Conservation (phyloP, 2,113 vertebrate species). For the Callionymus lyra region DNA sequence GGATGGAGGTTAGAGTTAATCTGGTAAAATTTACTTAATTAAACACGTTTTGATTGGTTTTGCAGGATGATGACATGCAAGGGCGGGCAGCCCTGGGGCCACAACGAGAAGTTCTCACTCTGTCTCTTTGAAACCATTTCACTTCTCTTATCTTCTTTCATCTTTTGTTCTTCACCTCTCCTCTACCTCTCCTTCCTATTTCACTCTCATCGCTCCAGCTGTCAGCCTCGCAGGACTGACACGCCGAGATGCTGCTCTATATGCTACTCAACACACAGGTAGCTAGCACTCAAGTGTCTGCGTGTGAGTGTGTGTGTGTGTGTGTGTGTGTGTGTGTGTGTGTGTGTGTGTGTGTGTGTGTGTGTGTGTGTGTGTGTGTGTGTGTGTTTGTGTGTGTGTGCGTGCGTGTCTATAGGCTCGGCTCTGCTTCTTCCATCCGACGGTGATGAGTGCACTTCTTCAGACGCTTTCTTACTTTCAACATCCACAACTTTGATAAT, state of each 20-base stretch:
- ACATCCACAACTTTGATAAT: constrained; percentile 51
- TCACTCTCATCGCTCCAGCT: constrained; percentile 23
- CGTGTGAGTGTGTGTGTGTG: constrained; percentile 13
- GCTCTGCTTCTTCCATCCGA: constrained; percentile 38
- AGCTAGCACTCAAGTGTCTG: constrained; percentile 24
- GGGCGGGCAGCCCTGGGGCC: constrained; percentile 21
- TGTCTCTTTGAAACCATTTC: constrained; percentile 19
- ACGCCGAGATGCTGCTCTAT: constrained; percentile 32
- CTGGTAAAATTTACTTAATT: constrained; percentile 36
- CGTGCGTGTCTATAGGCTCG: constrained; percentile 18
- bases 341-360: constrained; percentile 15
- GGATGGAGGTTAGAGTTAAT: constrained; percentile 30
- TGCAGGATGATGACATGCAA: constrained; percentile 38
- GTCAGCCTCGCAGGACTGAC: constrained; percentile 43
- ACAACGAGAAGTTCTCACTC: not conserved
- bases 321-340: constrained; percentile 18
- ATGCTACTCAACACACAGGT: constrained; percentile 51
- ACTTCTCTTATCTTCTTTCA: constrained; percentile 12
- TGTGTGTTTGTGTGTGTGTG: constrained; percentile 16
- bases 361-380: constrained; percentile 13
- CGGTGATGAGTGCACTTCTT: constrained; percentile 42
- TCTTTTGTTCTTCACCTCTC: constrained; percentile 22
- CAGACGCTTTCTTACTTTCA: constrained; percentile 50
- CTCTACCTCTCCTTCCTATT: constrained; percentile 11
- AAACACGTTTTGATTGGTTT: constrained; percentile 49